Base-by-base conservation (phyloP, 2,888 invertebrate genomes). In the Lochmaea capreae region DNA sequence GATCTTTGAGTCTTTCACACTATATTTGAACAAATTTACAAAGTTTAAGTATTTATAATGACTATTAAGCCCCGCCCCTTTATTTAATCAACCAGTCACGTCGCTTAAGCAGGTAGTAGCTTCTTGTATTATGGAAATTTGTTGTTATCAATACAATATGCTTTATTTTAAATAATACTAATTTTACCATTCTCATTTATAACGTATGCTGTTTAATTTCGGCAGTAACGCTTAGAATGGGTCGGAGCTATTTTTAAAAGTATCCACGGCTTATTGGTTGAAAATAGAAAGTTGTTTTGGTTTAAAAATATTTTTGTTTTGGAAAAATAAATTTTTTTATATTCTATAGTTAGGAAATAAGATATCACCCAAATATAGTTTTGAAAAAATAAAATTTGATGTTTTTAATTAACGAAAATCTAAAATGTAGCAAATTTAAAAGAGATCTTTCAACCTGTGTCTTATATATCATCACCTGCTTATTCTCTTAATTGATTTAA, bases 41-140 rank as follows among this genome's bases (percentile, higher is more conserved):
- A 26, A 42, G 49, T 72, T 52, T 43, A 54, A 33, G 72, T 62
- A 62, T 67, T 72, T 72, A 72, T 72, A 72, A 67, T 67, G 72
- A 67, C 6, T 14, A 18, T 16, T 18, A 33, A 18, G 22, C 63
- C 63, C 52, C 72, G 67, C 72, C 67, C 16, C 61, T 57, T 63
- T 57, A n/a, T 12, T 9, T 58, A 14, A 26, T 46, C 18, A 54
- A 18, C 18, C 22, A 65, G 39, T 65, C n/a, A 18, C 5, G 58
- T 18, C 26, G 26, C 54, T 26, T 54, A 61, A 62, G 46, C 68
- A 61, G 57, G 57, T 57, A 57, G 57, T 18, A 54, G 61, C 8
- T 39, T 33, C 12, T 61, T 39, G 16, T 61, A 26, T 33, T 61
- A 39, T 61, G 61, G 61, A 61, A 61, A 61, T 33, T 61, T 61